These are phyloP conservation scores for Pomatorhinus ruficollis DNA, from an alignment of 2,113 vertebrate species.

Conservation along the genomic window DNA sequence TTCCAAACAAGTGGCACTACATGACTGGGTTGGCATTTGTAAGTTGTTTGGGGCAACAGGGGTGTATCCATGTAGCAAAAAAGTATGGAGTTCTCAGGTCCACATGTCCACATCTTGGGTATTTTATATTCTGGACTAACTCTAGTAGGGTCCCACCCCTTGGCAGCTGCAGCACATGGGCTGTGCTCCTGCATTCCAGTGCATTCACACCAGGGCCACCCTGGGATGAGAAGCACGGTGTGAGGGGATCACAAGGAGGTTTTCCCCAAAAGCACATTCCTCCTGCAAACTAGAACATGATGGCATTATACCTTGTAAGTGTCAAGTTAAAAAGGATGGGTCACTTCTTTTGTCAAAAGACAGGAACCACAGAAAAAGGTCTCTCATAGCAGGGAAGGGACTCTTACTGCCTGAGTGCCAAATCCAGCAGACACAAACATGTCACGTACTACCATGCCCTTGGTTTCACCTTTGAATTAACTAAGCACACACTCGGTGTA, in stretches of 20 bases:
- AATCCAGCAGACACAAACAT: background rate
- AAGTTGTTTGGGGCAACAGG: background rate
- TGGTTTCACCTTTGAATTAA: background rate
- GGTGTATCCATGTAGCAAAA: background rate
- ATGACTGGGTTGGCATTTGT: background rate
- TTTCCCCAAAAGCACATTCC: background rate
- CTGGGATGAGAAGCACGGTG: accelerated
- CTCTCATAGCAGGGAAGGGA: background rate
- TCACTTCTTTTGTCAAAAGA: background rate
- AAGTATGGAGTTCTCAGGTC: background rate
- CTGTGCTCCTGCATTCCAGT: background rate
- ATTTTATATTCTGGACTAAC: background rate
- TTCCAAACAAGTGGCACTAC: background rate
- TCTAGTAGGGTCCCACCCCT: background rate
- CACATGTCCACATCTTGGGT: too few species aligned
- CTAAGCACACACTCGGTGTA: background rate
- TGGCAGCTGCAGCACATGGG: background rate
- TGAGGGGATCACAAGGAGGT: background rate
- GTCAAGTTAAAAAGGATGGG: background rate
- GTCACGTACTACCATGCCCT: background rate
- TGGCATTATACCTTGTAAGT: accelerated
- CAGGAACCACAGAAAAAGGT: background rate
- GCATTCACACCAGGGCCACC: background rate
- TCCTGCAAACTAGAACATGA: background rate
- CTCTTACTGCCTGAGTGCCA: background rate